A percentile compares a stretch with the other conserved stretches of the same genome.
phyloP scores from a whole-genome alignment of 2,888 invertebrate genomes.

The Limnephilus rhombicus region DNA sequence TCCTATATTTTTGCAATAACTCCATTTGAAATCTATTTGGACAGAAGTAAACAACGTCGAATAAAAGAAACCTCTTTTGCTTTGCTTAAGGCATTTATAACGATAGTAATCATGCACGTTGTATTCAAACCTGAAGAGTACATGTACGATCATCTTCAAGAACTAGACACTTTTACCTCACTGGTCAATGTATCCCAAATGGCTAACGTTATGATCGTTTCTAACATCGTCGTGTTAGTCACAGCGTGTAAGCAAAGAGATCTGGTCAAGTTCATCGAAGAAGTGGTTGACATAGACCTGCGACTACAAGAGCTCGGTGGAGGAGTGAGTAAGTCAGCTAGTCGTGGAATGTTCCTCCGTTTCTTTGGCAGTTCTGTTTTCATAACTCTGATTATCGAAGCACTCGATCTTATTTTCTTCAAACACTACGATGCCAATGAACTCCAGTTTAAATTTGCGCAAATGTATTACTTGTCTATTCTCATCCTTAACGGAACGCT shows the following conservation, averaged over 20 bases:
- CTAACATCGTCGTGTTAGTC: too few relatives aligned
- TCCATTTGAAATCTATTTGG: neutral
- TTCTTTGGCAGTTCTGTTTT: neutral
- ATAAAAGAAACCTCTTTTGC: neutral
- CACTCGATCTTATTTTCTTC: neutral
- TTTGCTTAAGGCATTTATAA: neutral
- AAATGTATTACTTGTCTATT: constrained; percentile 11
- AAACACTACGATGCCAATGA: neutral
- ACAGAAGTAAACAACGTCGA: neutral
- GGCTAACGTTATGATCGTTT: neutral
- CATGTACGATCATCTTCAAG: neutral
- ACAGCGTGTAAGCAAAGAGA: neutral
- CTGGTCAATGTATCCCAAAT: neutral
- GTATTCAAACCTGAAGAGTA: neutral
- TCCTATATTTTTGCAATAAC: neutral
- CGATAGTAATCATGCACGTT: neutral
- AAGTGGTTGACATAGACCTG: neutral
- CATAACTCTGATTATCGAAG: neutral
- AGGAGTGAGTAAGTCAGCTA: neutral
- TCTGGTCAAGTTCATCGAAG: neutral
- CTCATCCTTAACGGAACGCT: neutral
- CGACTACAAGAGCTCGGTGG: neutral
- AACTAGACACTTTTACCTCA: neutral
- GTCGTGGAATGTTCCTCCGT: neutral
- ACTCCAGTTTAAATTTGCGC: neutral